Percentiles rank a stretch among this genome's conserved stretches.
phyloP scores from a whole-genome alignment of 2,888 invertebrate genomes.

The Pycnomerus fuliginosus region DNA sequence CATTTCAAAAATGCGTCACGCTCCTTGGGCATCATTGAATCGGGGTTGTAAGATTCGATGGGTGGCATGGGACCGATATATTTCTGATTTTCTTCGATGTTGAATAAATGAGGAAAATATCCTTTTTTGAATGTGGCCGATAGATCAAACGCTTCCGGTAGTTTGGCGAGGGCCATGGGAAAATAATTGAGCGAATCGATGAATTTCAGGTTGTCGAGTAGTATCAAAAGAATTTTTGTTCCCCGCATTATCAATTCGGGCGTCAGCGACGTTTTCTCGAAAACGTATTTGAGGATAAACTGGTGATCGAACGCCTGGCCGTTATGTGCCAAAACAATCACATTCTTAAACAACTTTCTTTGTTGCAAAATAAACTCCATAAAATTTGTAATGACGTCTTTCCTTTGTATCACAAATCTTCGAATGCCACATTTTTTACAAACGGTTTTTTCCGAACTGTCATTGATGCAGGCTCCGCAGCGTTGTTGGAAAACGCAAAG shows the following conservation, averaged over 20 bases:
- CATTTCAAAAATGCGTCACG: background rate
- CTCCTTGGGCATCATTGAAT: conserved; percentile 16
- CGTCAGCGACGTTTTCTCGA: background rate
- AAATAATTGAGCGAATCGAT: background rate
- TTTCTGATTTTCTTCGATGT: conserved; percentile 30
- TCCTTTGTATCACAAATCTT: background rate
- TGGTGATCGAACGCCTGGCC: background rate
- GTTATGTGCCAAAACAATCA: background rate
- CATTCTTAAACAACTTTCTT: background rate
- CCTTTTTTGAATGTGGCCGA: conserved; percentile 24
- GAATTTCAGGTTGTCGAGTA: background rate
- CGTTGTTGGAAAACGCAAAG: background rate
- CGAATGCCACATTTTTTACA: background rate
- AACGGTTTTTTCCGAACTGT: background rate
- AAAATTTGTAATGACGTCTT: background rate
- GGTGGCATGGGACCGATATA: conserved; percentile 29
- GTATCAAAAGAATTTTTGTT: background rate
- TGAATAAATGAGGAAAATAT: conserved; percentile 32
- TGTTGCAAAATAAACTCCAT: background rate
- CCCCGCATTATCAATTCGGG: background rate
- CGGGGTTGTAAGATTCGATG: conserved; percentile 23
- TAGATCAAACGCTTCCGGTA: background rate
- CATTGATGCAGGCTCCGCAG: background rate
- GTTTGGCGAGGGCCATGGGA: background rate
- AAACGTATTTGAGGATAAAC: background rate